phyloP scores from a whole-genome alignment of 2,113 vertebrate species.

The Callorhinus ursinus region DNA sequence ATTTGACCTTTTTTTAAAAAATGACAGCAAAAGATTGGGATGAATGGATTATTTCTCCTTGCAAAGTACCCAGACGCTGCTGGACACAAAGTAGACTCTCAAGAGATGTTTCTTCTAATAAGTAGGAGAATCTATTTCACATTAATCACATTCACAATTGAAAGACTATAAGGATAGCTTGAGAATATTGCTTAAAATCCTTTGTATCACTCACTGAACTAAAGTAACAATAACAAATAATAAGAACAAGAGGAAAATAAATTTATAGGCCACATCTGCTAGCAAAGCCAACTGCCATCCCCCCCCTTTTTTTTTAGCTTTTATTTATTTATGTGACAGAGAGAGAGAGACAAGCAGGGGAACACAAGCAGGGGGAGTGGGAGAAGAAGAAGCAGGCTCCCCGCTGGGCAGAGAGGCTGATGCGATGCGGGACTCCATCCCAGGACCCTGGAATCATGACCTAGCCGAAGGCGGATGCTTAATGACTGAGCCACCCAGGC shows the following conservation, averaged over 20 bases:
- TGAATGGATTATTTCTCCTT: not conserved
- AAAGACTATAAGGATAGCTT: not conserved
- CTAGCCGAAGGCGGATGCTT: too few relatives aligned
- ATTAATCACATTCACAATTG: not conserved
- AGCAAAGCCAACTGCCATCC: slow-evolving; percentile 5
- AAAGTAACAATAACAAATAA: slow-evolving; percentile 9
- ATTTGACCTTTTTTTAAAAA: not conserved
- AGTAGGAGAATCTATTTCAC: not conserved
- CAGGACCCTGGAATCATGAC: too few relatives aligned
- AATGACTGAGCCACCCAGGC: too few relatives aligned
- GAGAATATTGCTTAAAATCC: not conserved
- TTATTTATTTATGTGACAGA: too few relatives aligned
- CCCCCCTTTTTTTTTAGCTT: too few relatives aligned
- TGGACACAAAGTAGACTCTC: not conserved
- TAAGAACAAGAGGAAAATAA: not conserved
- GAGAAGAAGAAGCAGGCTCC: too few relatives aligned
- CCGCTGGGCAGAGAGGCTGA: too few relatives aligned
- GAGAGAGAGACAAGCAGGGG: too few relatives aligned
- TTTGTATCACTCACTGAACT: slow-evolving; percentile 34
- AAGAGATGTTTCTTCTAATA: not conserved
- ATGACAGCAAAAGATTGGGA: not conserved
- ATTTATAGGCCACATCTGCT: slow-evolving; percentile 3
- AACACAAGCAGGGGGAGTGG: too few relatives aligned
- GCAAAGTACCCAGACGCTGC: not conserved
- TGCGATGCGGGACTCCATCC: too few relatives aligned